Evolutionary conservation across 2,888 invertebrate genomes (phyloP).

Genomic region (Caenorhabditis sp.): DNA sequence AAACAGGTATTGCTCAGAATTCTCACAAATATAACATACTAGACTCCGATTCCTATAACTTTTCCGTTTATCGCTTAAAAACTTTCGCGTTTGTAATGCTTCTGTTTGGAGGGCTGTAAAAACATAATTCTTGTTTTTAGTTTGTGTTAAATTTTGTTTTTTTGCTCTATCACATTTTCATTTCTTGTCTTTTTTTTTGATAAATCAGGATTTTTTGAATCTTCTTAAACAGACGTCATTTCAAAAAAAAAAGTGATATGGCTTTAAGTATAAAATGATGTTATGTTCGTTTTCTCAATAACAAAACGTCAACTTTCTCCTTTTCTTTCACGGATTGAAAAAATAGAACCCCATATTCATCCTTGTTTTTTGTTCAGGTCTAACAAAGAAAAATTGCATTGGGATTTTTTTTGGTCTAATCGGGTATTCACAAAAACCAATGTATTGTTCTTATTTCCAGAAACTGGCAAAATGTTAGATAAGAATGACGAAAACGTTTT

Average conservation of each 20-base stretch:
- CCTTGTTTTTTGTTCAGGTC: too few species aligned
- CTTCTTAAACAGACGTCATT: not conserved
- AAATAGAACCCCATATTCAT: not conserved
- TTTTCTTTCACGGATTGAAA: not conserved
- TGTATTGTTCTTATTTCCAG: too few species aligned
- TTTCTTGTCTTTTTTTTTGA: slow-evolving; percentile 8
- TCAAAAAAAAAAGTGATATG: not conserved
- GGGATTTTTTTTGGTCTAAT: too few species aligned
- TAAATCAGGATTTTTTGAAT: not conserved
- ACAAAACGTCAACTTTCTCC: not conserved
- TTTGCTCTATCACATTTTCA: too few species aligned
- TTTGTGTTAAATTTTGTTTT: too few species aligned
- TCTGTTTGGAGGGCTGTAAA: slow-evolving; percentile 43
- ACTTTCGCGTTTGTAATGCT: slow-evolving; percentile 32
- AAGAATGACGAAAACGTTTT: too few species aligned
- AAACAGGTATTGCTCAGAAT: not conserved
- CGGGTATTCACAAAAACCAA: too few species aligned
- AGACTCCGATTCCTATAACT: slow-evolving; percentile 52
- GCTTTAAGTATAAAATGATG: not conserved
- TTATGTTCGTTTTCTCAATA: not conserved
- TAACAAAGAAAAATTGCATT: too few species aligned
- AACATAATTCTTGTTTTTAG: too few species aligned
- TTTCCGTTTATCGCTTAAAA: slow-evolving; percentile 46
- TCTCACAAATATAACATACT: slow-evolving; percentile 14
- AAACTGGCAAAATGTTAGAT: too few species aligned